phyloP scores from a whole-genome alignment of 2,888 invertebrate genomes.

The Himalopsyche kuldschensis region DNA sequence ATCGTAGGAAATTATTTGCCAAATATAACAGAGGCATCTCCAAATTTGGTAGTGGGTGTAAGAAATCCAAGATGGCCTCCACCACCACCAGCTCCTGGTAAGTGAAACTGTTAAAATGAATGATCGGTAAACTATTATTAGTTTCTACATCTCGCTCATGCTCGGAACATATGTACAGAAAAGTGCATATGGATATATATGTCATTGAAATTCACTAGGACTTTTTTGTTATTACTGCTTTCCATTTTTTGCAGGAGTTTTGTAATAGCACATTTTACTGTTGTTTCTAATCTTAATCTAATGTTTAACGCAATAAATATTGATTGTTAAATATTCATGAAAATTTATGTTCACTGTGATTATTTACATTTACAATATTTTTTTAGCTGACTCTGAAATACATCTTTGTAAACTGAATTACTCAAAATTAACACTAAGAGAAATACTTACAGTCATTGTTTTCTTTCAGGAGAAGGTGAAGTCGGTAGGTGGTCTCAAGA shows the following conservation, averaged over 20 bases:
- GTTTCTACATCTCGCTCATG: no score
- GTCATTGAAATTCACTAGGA: no score
- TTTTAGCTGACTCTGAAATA: not conserved
- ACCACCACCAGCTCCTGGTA: conserved; percentile 16
- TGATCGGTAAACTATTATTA: no score
- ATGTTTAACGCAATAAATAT: no score
- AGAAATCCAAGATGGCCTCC: conserved; percentile 27
- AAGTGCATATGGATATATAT: no score
- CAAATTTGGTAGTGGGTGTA: conserved; percentile 42
- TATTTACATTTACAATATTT: not conserved
- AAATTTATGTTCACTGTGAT: not conserved
- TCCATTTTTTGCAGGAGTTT: no score
- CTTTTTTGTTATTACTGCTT: no score
- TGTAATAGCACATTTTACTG: no score
- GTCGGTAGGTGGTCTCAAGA: conserved; percentile 77
- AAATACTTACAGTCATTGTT: not conserved
- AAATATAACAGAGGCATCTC: conserved; percentile 56
- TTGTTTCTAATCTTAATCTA: no score
- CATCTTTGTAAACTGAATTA: not conserved
- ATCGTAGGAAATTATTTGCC: conserved; percentile 48
- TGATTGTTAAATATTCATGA: no score
- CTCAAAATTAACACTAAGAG: not conserved
- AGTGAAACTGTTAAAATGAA: not conserved
- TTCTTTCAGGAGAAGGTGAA: conserved; percentile 45
- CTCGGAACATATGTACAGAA: no score